Base-by-base conservation (phyloP, 2,797 vertebrate genomes). In the Nannoperca australis region DNA sequence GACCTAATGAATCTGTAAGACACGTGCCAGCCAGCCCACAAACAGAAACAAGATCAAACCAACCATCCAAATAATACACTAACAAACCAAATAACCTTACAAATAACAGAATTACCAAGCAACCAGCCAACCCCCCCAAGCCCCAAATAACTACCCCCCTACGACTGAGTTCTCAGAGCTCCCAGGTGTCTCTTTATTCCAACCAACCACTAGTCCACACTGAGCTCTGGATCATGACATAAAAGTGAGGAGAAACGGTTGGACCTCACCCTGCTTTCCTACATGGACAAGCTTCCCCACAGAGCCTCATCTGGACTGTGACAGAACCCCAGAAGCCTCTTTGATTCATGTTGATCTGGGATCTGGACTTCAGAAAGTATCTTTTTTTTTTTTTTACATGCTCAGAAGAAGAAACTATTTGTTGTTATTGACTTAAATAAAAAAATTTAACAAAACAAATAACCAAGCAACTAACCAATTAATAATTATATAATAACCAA, bases 151-250 rank as follows among this genome's bases (percentile, higher is more conserved):
- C 7, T 38, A 38, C 36, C 36, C 10, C 36, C 36, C 36, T 10
- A 38, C 10, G 11, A 38, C 78, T 95, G 87, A 94, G 18, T n/a
- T 34, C 22, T 42, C 50, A 9, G 58, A 55, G 18, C 7, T 24
- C 7, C 18, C 36, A 4, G 32, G 6, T 12, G 30, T 51, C 20
- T 14, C 24, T 14, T 72, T 20, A 11, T 49, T 30, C 2, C 49
- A 44, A 22, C 50, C 9, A 32, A 20, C 22, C 38, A 15, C 55
- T 49, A 32, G 9, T 60, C 38, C 58, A 42, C 34, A 12, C 32
- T 64, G 61, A 79, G 40, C 36, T 53, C 8, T 62, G 73, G 70
- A 56, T 18, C 18, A 15, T 53, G 15, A 38, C 36, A 1, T 44
- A 51, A 22, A 24, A 70, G 30, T 24, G 51, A 55, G 30, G 65